phyloP scores from a whole-genome alignment of 2,113 vertebrate species.

The Myrmecophaga tridactyla region DNA sequence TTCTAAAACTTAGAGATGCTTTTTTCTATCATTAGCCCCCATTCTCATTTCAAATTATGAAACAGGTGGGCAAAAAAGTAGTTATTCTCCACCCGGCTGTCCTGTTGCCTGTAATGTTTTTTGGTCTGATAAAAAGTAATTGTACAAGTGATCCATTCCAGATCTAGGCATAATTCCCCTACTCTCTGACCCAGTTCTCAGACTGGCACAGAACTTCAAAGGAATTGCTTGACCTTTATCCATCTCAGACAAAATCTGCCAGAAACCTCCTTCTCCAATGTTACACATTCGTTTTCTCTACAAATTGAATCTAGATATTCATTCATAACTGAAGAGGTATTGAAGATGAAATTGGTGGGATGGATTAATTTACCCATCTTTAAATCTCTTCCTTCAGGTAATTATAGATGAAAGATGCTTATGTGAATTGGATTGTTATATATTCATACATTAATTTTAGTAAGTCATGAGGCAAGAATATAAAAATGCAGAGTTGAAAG shows the following conservation, averaged over 20 bases:
- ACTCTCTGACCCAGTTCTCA: conserved; percentile 6
- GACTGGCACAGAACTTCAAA: conserved; percentile 41
- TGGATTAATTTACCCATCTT: conserved; percentile 37
- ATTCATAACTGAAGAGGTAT: conserved; percentile 43
- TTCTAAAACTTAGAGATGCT: conserved; percentile 46
- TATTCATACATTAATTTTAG: conserved; percentile 68
- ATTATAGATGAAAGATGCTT: conserved; percentile 60
- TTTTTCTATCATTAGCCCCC: conserved; percentile 44
- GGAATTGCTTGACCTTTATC: conserved; percentile 38
- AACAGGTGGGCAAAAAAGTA: conserved; percentile 26
- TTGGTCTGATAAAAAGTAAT: conserved; percentile 51
- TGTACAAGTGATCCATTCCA: conserved; percentile 50
- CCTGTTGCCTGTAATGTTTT: background rate
- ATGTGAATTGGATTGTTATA: conserved; percentile 58
- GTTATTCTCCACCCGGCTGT: conserved; percentile 45
- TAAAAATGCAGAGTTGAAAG: conserved; percentile 72
- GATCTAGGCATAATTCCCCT: conserved; percentile 20
- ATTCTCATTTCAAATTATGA: conserved; percentile 49
- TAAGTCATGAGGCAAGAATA: conserved; percentile 64
- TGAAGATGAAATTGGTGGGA: conserved; percentile 28
- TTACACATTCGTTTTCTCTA: conserved; percentile 6
- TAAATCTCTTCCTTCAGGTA: conserved; percentile 47
- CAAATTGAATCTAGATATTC: conserved; percentile 47
- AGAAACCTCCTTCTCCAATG: conserved; percentile 19
- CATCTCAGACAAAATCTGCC: background rate